Evolutionary conservation across 2,888 invertebrate species (phyloP).

Genomic region (Glaucopsyche alexis): DNA sequence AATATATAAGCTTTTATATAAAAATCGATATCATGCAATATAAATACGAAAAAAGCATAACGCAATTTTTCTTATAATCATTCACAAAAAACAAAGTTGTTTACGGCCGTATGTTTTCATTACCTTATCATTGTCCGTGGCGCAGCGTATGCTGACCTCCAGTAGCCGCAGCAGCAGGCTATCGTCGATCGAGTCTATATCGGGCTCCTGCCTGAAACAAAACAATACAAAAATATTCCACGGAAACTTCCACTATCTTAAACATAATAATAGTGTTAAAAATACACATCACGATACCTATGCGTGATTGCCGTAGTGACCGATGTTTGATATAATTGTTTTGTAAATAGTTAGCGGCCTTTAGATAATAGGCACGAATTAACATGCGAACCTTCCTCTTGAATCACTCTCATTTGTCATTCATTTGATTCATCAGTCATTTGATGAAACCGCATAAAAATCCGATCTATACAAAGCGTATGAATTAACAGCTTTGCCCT

Average conservation of each 20-base stretch:
- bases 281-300: neutral
- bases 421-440: no score
- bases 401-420: neutral
- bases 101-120: conserved; percentile 27
- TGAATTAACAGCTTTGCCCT: no score
- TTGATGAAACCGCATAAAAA: neutral
- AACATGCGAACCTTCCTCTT: neutral
- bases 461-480: neutral
- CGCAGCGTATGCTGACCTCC: conserved; percentile 82
- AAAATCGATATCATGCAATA: no score
- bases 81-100: neutral
- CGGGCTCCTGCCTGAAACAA: conserved; percentile 68
- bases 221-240: conserved; percentile 12
- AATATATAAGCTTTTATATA: no score
- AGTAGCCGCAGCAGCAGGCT: conserved; percentile 84
- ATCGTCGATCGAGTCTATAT: conserved; percentile 84
- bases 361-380: neutral
- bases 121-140: conserved; percentile 89
- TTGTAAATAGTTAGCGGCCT: neutral
- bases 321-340: neutral
- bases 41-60: neutral
- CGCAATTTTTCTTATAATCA: neutral
- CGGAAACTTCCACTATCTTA: conserved; percentile 21
- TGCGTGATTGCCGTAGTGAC: neutral
- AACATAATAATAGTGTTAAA: neutral